Evolutionary conservation across 1,140 invertebrate genomes (phyloP).

Genomic region (Lepidurus couesii): DNA sequence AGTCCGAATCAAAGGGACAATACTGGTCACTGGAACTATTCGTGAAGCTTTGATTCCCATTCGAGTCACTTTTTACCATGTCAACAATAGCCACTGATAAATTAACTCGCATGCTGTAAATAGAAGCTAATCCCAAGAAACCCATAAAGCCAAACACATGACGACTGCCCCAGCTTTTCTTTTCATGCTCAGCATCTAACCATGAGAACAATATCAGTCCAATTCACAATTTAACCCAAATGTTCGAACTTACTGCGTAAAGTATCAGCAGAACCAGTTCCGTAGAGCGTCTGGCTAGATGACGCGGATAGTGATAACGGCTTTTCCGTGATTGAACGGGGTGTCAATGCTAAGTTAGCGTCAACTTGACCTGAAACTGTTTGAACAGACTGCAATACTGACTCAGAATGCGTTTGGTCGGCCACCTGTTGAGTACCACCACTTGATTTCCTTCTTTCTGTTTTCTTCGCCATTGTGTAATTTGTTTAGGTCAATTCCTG

Average conservation of each 20-base stretch:
- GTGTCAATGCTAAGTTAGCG: not conserved
- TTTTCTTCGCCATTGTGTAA: too few species aligned
- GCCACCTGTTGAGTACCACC: not conserved
- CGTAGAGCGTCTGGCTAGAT: not conserved
- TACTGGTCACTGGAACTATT: not conserved
- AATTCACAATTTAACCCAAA: not conserved
- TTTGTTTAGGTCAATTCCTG: too few species aligned
- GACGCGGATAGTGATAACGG: not conserved
- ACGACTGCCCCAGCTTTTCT: conserved; percentile 43
- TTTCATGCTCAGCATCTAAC: not conserved
- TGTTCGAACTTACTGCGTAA: not conserved
- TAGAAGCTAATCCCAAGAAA: conserved; percentile 85
- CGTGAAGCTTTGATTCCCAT: not conserved
- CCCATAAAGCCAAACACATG: conserved; percentile 81
- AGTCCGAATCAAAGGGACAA: not conserved
- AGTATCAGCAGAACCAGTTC: not conserved
- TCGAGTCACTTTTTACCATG: conserved; percentile 63
- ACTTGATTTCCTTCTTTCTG: not conserved
- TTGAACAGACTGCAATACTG: not conserved
- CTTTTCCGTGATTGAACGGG: not conserved
- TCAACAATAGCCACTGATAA: conserved; percentile 94
- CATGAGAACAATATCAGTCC: not conserved
- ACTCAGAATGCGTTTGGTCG: not conserved
- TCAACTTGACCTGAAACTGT: not conserved
- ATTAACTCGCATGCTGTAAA: conserved; percentile 93